Base-by-base conservation (phyloP, 2,888 invertebrate species). In the Ischnura elegans region DNA sequence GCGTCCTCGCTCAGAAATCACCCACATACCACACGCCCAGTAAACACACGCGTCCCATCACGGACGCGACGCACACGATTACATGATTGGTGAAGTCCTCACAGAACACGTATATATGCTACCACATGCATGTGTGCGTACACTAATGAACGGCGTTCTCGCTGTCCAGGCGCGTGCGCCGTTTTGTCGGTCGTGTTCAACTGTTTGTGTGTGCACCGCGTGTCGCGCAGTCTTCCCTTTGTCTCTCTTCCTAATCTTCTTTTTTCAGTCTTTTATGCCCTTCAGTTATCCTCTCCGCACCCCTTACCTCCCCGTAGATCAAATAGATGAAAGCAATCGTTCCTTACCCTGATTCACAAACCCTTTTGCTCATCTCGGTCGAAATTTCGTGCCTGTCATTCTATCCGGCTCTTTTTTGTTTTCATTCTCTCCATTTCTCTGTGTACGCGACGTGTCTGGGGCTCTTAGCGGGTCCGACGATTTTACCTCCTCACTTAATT, bases 331-430 rank as follows among this genome's bases (percentile, higher is more conserved):
- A 6, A 10, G 16, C 51, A 51, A 51, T 1, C 51, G 8, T 10
- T 19, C 13, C 51, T 19, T 51, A 19, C 51, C 51, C 19, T 19
- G 16, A 51, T 51, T 51, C 19, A 51, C 61, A 21, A 61, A n/a
- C 1, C 36, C 76, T 36, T 76, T 76, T 76, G 76, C 36, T 76
- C 76, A 29, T 76, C n/a, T 8, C 47, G 29, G 36, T 36, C 76
- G 76, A 76, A 76, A 76, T 36, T 76, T 76, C 10, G 76, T 76
- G 76, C 29, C 76, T 76, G 76, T 76, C 76, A 36, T 76, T 76
- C 61, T 29, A n/a, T n/a, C n/a, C 29, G 21, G 25, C 13, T 51
- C 13, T 10, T 36, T 76, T 76, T 76, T 76, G 36, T 36, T 76
- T 76, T 76, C 36, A 76, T 29, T 36, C 76, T 76, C 16, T 76